Base-by-base conservation (phyloP, 2,888 invertebrate genomes). In the Byasa hedistus region DNA sequence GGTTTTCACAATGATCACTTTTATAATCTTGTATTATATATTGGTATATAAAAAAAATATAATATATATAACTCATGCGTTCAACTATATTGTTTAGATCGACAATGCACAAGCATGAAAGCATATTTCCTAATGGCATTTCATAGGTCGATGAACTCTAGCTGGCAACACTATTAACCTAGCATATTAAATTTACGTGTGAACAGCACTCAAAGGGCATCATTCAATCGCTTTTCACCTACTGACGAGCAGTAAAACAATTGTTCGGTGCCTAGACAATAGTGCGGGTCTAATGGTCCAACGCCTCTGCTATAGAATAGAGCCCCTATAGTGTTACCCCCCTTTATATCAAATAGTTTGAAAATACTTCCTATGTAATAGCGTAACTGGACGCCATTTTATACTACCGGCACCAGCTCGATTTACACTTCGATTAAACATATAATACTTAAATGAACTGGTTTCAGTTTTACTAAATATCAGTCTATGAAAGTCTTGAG, bases 211-310 rank as follows among this genome's bases (percentile, higher is more conserved):
- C 67, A 68, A 68, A 68, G 52, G 64, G 64, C 66, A 67, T 65
- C 69, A 69, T 71, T 62, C 68, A 70, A 63, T 57, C 64, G 55
- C 57, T 65, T 68, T 68, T 64, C 52, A 57, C 27, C 60, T 27
- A 64, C 67, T 64, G 65, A 66, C 70, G 72, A 73, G 70, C 59
- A 61, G 60, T 65, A 72, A 71, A 76, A 77, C 75, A 73, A 70
- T 72, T 73, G 73, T 74, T 74, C 74, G 71, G 66, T 36, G 65
- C 72, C 78, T 78, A 78, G 77, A 77, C 77, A 77, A 77, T 69
- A 70, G 74, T 73, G 21, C 61, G 72, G 73, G 65, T 73, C 75
- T 77, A 75, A 68, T 76, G 77, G 76, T 78, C 73, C 75, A 73
- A 77, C 78, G 77, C 77, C 78, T 77, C 70, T 72, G 66, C 61